Conservation (phyloP, 2,797 vertebrate species). For the Coccyzus lansbergi region DNA sequence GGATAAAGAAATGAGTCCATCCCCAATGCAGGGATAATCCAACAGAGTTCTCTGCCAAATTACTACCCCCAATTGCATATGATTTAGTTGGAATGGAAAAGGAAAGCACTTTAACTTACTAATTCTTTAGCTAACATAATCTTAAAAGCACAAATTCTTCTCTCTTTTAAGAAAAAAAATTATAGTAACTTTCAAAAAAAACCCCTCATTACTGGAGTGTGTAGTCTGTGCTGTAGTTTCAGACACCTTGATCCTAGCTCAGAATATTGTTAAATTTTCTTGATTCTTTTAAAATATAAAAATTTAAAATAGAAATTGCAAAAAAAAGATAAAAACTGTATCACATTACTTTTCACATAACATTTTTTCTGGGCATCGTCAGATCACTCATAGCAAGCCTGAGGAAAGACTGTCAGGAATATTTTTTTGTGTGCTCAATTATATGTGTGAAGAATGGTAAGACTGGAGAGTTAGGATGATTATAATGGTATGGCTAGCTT, state of each 20-base stretch:
- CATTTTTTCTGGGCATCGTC: not conserved
- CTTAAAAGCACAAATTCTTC: not conserved
- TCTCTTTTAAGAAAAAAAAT: not conserved
- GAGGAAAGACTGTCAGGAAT: not conserved
- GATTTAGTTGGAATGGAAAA: conserved; percentile 35
- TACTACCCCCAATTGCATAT: not conserved
- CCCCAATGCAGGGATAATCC: not conserved
- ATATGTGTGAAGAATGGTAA: not conserved
- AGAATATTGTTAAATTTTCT: not conserved
- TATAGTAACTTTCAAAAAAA: not conserved
- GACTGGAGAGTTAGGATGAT: not conserved
- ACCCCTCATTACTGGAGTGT: not conserved
- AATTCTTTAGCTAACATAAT: not conserved
- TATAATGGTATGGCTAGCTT: not conserved
- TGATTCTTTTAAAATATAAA: not conserved
- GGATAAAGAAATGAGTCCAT: not conserved
- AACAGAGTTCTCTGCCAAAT: not conserved
- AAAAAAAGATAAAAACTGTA: not conserved
- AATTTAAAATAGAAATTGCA: no score
- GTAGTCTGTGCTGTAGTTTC: not conserved
- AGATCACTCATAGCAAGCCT: not conserved
- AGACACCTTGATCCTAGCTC: not conserved
- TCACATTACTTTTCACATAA: not conserved
- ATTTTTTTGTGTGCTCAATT: not conserved
- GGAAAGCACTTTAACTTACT: not conserved